These are phyloP conservation scores for Lepus timidus DNA, from an alignment of 2,113 vertebrate species.

Conservation along the genomic window DNA sequence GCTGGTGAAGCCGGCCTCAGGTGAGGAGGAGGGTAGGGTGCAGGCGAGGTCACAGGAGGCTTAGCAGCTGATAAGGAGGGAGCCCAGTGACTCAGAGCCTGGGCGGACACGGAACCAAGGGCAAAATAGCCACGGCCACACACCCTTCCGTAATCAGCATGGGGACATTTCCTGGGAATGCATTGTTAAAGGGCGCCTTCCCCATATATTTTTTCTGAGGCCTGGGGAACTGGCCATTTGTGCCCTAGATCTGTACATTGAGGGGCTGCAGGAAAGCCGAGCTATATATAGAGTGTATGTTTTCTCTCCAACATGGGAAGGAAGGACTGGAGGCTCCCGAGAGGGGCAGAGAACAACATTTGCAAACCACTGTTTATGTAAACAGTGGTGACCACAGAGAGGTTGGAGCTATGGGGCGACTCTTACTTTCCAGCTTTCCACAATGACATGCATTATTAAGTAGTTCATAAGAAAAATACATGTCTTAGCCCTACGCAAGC, in stretches of 20 bases:
- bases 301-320: neutral
- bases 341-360: neutral
- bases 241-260: neutral
- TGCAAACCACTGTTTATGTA: neutral
- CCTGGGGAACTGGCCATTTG: neutral
- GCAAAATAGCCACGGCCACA: neutral
- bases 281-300: neutral
- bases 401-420: neutral
- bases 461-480: constrained; percentile 10
- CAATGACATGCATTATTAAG: neutral
- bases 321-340: neutral
- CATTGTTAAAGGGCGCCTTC: constrained; percentile 21
- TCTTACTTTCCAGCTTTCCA: neutral
- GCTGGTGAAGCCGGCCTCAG: neutral
- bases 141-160: constrained; percentile 60
- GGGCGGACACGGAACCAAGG: constrained; percentile 29
- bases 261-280: neutral
- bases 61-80: constrained; percentile 45
- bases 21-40: neutral
- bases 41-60: neutral
- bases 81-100: constrained; percentile 57
- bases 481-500: neutral
- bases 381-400: neutral
- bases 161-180: constrained; percentile 64
- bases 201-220: neutral